Percentiles rank a stretch among this genome's conserved stretches.
Evolutionary conservation across 2,888 invertebrate genomes (phyloP).

Genomic region (Zygogramma bicolorata): DNA sequence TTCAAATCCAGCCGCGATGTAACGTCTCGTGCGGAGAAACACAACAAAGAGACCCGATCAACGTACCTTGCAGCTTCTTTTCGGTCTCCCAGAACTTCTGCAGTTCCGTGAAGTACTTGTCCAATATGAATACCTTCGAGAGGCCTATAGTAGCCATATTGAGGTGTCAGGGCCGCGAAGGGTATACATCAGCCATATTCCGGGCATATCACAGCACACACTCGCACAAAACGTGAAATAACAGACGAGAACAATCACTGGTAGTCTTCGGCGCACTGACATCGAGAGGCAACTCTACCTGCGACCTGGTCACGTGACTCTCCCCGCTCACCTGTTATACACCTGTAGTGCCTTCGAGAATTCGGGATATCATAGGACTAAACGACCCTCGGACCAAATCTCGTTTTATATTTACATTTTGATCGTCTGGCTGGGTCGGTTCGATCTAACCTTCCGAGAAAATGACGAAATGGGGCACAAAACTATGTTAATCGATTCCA

Average conservation of each 20-base stretch:
- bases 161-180: conserved; percentile 53
- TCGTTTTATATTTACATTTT: conserved; percentile 42
- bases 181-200: conserved; percentile 60
- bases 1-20: conserved; percentile 9
- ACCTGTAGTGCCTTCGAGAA: conserved; percentile 47
- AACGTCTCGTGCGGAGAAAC: conserved; percentile 9
- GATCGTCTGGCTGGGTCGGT: conserved; percentile 36
- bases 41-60: conserved; percentile 37
- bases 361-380: conserved; percentile 48
- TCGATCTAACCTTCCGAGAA: neutral
- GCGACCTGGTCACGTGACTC: conserved; percentile 61
- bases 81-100: conserved; percentile 98
- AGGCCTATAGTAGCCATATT: conserved; percentile 95
- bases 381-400: conserved; percentile 31
- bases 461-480: neutral
- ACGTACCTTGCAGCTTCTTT: conserved; percentile 94
- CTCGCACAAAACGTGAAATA: conserved; percentile 33
- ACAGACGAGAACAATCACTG: conserved; percentile 47
- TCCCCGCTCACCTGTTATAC: conserved; percentile 62
- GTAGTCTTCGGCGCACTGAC: conserved; percentile 52
- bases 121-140: conserved; percentile 96
- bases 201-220: conserved; percentile 52
- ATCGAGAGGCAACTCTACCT: conserved; percentile 55
- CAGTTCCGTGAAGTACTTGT: conserved; percentile 96
- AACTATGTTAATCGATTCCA: conserved; percentile 5